Conservation (phyloP, 2,797 vertebrate species). For the Bucorvus abyssinicus region DNA sequence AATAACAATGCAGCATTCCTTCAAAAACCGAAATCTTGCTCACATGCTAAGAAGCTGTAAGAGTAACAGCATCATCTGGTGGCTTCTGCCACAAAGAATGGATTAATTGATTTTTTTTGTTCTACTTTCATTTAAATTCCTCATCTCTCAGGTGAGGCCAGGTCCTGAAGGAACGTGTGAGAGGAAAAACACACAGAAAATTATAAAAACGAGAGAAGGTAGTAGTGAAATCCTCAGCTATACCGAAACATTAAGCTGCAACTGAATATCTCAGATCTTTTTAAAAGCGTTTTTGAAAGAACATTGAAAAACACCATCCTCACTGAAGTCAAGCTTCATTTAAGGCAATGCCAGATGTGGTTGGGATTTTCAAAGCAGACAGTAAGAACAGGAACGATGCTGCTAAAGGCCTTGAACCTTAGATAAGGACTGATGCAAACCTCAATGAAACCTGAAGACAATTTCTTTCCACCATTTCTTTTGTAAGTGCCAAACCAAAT, state of each 20-base stretch:
- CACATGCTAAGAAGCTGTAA: conserved; percentile 63
- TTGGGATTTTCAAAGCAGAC: neutral
- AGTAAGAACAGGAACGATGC: neutral
- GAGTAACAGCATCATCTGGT: conserved; percentile 70
- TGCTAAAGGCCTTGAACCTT: conserved; percentile 22
- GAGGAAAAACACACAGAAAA: conserved; percentile 41
- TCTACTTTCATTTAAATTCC: conserved; percentile 59
- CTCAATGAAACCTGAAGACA: neutral
- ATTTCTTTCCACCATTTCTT: neutral
- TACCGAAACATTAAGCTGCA: conserved; percentile 21
- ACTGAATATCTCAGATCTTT: conserved; percentile 49
- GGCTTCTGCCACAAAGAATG: conserved; percentile 59
- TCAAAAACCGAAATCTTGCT: conserved; percentile 63
- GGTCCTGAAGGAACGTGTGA: conserved; percentile 45
- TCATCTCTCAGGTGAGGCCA: conserved; percentile 32
- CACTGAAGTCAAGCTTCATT: conserved; percentile 44
- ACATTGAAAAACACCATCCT: neutral
- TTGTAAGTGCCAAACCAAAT: neutral
- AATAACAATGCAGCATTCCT: conserved; percentile 57
- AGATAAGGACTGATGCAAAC: neutral
- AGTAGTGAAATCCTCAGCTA: conserved; percentile 35
- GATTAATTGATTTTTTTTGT: conserved; percentile 58
- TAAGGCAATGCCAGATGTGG: conserved; percentile 9
- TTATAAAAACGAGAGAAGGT: conserved; percentile 22
- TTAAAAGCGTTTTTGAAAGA: conserved; percentile 44